A percentile compares a stretch with the other conserved stretches of the same genome.
These are phyloP conservation scores for Pseudochromis fuscus DNA, from an alignment of 2,797 vertebrate species.

Conservation along the genomic window DNA sequence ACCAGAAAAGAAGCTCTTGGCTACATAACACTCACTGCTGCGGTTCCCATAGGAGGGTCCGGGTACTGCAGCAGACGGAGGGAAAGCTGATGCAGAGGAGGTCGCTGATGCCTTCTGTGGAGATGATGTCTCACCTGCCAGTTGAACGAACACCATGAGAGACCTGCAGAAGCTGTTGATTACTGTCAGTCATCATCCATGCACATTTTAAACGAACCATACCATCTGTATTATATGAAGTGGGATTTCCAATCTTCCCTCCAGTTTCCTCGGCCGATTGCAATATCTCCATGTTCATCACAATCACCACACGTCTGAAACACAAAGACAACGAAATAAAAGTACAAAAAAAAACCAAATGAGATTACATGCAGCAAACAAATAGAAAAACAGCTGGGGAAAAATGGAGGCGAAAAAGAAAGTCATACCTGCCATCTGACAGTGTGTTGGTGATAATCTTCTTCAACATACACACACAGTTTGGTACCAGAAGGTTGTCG, in stretches of 20 bases:
- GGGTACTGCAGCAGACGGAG: conserved; percentile 40
- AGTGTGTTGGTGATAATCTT: conserved; percentile 47
- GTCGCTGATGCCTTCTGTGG: conserved; percentile 28
- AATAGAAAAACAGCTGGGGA: neutral
- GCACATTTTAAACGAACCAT: conserved; percentile 19
- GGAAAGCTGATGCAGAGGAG: conserved; percentile 8
- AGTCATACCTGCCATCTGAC: conserved; percentile 69
- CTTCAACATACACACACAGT: conserved; percentile 75
- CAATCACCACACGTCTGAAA: conserved; percentile 60
- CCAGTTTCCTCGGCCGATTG: conserved; percentile 68
- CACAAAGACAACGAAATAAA: neutral
- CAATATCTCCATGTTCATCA: conserved; percentile 73
- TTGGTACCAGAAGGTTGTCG: conserved; percentile 55
- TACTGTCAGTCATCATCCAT: neutral
- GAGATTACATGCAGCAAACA: neutral
- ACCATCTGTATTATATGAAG: conserved; percentile 49
- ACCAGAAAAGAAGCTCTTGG: no score
- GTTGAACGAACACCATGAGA: conserved; percentile 26
- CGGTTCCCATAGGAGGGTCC: conserved; percentile 51
- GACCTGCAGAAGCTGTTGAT: neutral
- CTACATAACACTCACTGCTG: conserved; percentile 62
- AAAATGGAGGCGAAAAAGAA: neutral
- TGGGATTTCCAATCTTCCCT: conserved; percentile 75
- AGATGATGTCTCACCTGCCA: conserved; percentile 48
- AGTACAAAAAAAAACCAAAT: neutral